phyloP scores from a whole-genome alignment of 2,113 vertebrate species.

The Phyllostomus discolor region DNA sequence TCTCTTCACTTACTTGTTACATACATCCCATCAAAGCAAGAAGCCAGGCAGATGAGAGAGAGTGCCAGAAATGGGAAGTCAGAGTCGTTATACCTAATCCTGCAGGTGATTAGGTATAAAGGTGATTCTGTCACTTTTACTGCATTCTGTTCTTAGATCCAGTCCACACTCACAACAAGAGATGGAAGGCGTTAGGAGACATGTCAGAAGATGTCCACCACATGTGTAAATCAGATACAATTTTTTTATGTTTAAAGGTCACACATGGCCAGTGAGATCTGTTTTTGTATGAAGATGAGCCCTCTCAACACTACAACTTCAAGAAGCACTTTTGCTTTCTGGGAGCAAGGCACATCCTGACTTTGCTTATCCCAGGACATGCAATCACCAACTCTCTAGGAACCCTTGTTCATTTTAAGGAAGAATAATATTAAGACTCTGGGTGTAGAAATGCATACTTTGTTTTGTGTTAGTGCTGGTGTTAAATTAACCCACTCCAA shows the following conservation, averaged over 20 bases:
- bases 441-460: not conserved
- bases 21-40: not conserved
- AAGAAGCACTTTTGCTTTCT: not conserved
- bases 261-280: not conserved
- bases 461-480: not conserved
- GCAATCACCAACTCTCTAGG: not conserved
- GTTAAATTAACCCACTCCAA: not conserved
- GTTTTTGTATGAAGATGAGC: not conserved
- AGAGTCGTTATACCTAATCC: not conserved
- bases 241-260: not conserved
- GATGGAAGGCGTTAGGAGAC: not conserved
- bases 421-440: not conserved
- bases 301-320: not conserved
- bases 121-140: not conserved
- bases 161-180: not conserved
- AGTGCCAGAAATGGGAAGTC: not conserved
- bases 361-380: not conserved
- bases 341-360: not conserved
- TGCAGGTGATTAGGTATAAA: no score
- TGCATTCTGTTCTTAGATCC: not conserved
- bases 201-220: not conserved
- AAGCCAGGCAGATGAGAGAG: not conserved
- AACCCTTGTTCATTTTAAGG: not conserved
- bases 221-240: not conserved
- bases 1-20: not conserved